These are phyloP conservation scores for Seira musarum DNA, from an alignment of 2,888 invertebrate genomes.

Conservation along the genomic window DNA sequence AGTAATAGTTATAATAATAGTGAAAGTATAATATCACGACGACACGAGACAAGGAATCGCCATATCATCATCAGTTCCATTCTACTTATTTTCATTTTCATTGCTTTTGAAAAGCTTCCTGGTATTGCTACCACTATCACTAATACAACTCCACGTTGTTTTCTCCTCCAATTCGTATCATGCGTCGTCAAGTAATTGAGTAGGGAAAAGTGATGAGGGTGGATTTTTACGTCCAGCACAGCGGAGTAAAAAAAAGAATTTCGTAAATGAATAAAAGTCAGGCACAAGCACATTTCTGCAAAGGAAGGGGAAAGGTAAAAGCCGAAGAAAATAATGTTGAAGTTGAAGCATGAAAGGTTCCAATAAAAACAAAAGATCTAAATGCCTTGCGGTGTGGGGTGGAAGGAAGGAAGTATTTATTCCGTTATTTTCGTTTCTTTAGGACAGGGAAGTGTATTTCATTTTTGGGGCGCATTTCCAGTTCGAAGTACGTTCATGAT, in stretches of 20 bases:
- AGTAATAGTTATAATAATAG: slow-evolving; percentile 53
- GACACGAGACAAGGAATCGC: slow-evolving; percentile 37
- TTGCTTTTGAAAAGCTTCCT: slow-evolving; percentile 18
- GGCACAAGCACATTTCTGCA: no score
- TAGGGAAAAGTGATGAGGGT: slow-evolving; percentile 27
- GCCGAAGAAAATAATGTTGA: no score
- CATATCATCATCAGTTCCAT: slow-evolving; percentile 50
- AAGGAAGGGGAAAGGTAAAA: no score
- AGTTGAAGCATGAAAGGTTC: not conserved
- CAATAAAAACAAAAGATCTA: not conserved
- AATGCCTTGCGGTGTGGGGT: not conserved
- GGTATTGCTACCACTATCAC: no score
- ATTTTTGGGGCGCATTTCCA: not conserved
- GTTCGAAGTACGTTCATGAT: not conserved
- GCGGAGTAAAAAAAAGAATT: no score
- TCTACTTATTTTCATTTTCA: slow-evolving; percentile 52
- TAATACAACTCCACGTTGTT: no score
- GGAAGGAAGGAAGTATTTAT: slow-evolving; percentile 60
- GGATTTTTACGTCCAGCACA: not conserved
- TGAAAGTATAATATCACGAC: slow-evolving; percentile 57
- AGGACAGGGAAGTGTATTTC: not conserved
- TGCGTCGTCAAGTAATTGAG: slow-evolving; percentile 24
- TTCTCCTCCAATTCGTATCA: not conserved
- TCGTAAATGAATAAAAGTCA: no score
- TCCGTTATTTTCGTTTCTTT: not conserved